Evolutionary conservation across 2,113 vertebrate species (phyloP).

Genomic region (Perognathus longimembris): DNA sequence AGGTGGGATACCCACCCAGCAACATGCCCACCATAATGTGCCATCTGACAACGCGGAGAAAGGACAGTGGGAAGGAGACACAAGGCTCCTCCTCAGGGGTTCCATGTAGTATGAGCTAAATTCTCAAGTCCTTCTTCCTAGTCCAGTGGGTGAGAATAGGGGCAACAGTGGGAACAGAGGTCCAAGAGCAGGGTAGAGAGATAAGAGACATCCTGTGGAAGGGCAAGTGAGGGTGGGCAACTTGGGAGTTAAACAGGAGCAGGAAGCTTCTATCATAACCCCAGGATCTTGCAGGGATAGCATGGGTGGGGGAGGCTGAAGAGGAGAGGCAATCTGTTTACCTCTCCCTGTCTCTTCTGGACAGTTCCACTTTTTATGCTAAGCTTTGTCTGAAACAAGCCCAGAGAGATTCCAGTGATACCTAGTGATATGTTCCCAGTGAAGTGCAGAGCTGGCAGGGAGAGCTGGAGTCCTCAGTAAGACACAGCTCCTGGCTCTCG

Average conservation of each 20-base stretch:
- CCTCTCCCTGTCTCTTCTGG: conserved; percentile 25
- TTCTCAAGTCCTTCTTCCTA: conserved; percentile 9
- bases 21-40: conserved; percentile 30
- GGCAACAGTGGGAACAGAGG: neutral
- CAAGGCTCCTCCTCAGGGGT: conserved; percentile 17
- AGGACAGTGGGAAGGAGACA: neutral
- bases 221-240: neutral
- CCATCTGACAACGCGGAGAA: conserved; percentile 21
- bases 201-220: neutral
- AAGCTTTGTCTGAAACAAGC: conserved; percentile 82
- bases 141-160: neutral
- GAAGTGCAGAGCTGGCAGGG: neutral
- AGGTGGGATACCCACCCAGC: conserved; percentile 62
- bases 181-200: neutral
- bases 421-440: conserved; percentile 65
- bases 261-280: conserved; percentile 21
- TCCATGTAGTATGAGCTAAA: neutral
- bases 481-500: conserved; percentile 89
- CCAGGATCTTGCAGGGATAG: neutral
- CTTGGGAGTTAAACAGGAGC: conserved; percentile 29
- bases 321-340: neutral
- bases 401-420: conserved; percentile 80
- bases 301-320: neutral
- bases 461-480: conserved; percentile 88
- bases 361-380: conserved; percentile 49